Evolutionary conservation across 2,888 invertebrate genomes (phyloP).

Genomic region (Pseudococcus jackbeardsleyi): DNA sequence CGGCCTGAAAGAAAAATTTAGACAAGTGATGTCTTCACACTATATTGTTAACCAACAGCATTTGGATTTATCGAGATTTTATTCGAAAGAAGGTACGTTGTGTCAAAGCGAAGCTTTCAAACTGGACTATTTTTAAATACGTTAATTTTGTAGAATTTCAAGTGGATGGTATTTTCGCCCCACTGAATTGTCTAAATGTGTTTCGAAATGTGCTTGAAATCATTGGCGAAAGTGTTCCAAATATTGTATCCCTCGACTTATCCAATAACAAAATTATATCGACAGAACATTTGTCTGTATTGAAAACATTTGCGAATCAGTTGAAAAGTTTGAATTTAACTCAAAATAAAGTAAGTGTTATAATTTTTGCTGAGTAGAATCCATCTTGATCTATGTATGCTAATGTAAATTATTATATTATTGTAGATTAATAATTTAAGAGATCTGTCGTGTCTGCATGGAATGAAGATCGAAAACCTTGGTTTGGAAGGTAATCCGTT

Average conservation of each 20-base stretch:
- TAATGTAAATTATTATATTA: background rate
- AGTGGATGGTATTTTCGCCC: constrained; percentile 74
- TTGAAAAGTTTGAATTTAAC: constrained; percentile 33
- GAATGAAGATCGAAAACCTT: constrained; percentile 76
- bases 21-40: constrained; percentile 84
- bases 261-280: constrained; percentile 81
- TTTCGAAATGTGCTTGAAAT: constrained; percentile 83
- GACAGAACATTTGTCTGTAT: constrained; percentile 47
- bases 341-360: constrained; percentile 37
- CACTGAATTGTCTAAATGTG: constrained; percentile 80
- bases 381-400: background rate
- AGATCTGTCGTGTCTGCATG: constrained; percentile 40
- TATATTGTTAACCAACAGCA: constrained; percentile 85
- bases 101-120: background rate
- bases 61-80: constrained; percentile 84
- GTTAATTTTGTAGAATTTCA: constrained; percentile 74
- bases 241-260: constrained; percentile 84
- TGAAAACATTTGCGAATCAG: background rate
- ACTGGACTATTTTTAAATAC: background rate
- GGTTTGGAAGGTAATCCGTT: constrained; percentile 85
- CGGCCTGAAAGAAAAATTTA: constrained; percentile 81
- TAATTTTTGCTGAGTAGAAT: background rate
- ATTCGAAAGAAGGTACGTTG: constrained; percentile 74
- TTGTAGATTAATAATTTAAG: constrained; percentile 18
- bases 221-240: constrained; percentile 86